Conservation (phyloP, 1,140 invertebrate species). For the Cyclina sinensis region DNA sequence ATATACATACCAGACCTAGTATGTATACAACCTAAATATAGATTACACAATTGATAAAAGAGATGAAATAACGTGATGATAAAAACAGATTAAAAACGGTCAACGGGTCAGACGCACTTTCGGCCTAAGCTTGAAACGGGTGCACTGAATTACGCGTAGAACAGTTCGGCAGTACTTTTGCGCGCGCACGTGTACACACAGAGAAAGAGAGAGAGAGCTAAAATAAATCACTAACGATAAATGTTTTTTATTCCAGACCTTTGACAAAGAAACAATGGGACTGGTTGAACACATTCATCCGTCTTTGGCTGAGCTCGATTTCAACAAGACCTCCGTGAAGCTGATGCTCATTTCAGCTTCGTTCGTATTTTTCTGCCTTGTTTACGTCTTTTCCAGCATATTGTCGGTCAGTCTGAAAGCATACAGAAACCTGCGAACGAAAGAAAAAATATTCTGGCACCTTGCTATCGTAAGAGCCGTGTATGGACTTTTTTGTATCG, state of each 20-base stretch:
- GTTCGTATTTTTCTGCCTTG: conserved; percentile 69
- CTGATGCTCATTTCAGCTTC: conserved; percentile 69
- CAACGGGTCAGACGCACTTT: not conserved
- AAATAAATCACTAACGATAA: no score
- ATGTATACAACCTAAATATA: no score
- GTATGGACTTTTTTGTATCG: conserved; percentile 80
- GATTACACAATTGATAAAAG: not conserved
- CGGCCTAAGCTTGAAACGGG: no score
- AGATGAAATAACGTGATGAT: not conserved
- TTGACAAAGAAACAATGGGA: conserved; percentile 63
- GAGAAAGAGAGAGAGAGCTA: no score
- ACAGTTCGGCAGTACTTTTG: no score
- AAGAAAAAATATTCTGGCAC: conserved; percentile 84
- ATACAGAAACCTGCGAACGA: conserved; percentile 75
- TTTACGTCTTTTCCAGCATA: conserved; percentile 68
- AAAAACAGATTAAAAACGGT: not conserved
- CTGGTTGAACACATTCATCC: conserved; percentile 77
- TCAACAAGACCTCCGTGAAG: conserved; percentile 61
- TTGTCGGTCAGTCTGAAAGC: conserved; percentile 63
- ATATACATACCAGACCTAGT: no score
- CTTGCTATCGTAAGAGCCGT: conserved; percentile 79
- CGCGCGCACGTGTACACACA: no score
- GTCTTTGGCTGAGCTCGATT: conserved; percentile 72
- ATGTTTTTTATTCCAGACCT: not conserved
- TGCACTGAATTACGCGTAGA: no score